Evolutionary conservation across 2,888 invertebrate species (phyloP), one percentile per base, ranked within the genome.

Genomic region (Phengaris arion): DNA sequence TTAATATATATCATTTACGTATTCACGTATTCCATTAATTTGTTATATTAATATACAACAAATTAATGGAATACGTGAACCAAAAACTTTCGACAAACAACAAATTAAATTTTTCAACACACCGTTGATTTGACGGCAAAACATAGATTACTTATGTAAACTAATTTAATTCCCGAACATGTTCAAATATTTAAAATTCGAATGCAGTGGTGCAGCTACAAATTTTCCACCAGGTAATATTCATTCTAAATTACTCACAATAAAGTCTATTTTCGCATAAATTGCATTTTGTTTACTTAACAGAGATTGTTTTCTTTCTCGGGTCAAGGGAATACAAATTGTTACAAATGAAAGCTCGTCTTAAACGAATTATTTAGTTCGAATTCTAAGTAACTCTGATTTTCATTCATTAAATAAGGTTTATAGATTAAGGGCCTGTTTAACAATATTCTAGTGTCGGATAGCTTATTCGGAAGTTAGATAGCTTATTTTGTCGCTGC

Each of bases 161-260:
- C 12, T 52, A 52, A 52, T 52, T 52, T 52, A 52, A 59, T 22
- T 59, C 59, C 15, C 69, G 15, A 70, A 51, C 8, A 51, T 22
- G 51, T 51, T 70, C 70, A 70, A 70, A 70, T 70, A 70, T 70
- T 70, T 70, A 51, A 70, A 70, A 15, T n/a, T 45, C 22, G 70
- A 48, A 51, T n/a, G 51, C 48, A 51, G n/a, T 22, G 22, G 48
- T 70, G 22, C 48, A 70, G 51, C 6, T 51, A 15, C 51, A 48
- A 48, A 70, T 70, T 9, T 22, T 51, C n/a, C 6, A 69, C 15
- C 48, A 51, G 12, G 10, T 15, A 9, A 70, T 51, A 51, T 15
- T 52, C 70, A 15, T 6, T n/a, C 51, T n/a, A 15, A 15, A 70
- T 2, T 6, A 9, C 51, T 2, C 1, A 35, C 2, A 6, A 15